Percentiles rank a stretch among this genome's conserved stretches.
phyloP scores from a whole-genome alignment of 2,113 vertebrate genomes.

The Lepisosteus oculatus region DNA sequence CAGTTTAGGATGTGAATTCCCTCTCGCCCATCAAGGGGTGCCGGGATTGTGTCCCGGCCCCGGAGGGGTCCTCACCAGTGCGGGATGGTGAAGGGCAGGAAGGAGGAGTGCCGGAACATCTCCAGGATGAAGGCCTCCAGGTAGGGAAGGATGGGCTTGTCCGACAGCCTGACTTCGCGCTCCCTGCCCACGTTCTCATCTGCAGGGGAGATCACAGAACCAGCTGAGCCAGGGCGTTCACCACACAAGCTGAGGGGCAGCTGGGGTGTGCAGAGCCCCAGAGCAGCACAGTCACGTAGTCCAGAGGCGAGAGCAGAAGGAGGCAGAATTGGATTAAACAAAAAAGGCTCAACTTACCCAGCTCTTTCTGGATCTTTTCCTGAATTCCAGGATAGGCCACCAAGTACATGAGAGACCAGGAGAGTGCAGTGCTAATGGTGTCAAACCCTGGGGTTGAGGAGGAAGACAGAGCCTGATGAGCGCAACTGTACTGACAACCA shows the following conservation, averaged over 20 bases:
- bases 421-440: conserved; percentile 79
- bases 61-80: conserved; percentile 71
- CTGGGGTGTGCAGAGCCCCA: not conserved
- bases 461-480: not conserved
- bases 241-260: not conserved
- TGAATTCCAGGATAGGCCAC: conserved; percentile 76
- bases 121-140: conserved; percentile 88
- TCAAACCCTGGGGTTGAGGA: conserved; percentile 77
- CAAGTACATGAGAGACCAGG: conserved; percentile 83
- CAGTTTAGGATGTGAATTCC: no score
- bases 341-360: conserved; percentile 66
- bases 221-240: conserved; percentile 6
- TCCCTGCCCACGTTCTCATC: conserved; percentile 70
- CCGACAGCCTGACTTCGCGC: conserved; percentile 65
- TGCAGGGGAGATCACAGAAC: conserved; percentile 37
- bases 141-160: conserved; percentile 66
- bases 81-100: conserved; percentile 87
- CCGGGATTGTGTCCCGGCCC: not conserved
- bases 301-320: no score
- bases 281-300: no score
- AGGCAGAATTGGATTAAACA: not conserved
- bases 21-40: no score
- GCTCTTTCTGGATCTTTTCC: conserved; percentile 76
- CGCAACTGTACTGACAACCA: no score
- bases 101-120: conserved; percentile 82